Percentiles rank a stretch among this genome's conserved stretches.
Conservation (phyloP, 2,888 invertebrate genomes). For the Hypolimnas misippus region DNA sequence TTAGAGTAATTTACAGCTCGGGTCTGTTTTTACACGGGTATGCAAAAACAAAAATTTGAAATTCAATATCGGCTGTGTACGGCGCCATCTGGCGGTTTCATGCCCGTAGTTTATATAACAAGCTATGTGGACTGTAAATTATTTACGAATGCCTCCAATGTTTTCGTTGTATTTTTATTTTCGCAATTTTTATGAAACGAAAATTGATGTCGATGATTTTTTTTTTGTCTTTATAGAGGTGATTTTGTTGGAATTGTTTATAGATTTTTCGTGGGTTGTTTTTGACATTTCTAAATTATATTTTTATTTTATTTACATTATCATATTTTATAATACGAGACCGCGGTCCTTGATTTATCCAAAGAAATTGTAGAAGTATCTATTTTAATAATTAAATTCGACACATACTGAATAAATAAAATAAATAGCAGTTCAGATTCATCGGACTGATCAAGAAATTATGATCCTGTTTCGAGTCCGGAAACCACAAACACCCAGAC, state of each 20-base stretch:
- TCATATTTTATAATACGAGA: neutral
- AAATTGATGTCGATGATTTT: neutral
- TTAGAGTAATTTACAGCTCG: constrained; percentile 24
- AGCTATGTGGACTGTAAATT: constrained; percentile 19
- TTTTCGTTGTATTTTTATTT: neutral
- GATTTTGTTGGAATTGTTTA: no score
- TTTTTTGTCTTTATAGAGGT: neutral
- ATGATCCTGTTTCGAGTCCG: no score
- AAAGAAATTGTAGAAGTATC: no score
- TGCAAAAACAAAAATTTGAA: constrained; percentile 59
- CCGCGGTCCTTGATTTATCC: no score
- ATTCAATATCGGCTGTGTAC: constrained; percentile 54
- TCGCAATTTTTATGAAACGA: neutral
- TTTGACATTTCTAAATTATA: neutral
- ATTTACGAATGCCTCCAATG: constrained; percentile 13
- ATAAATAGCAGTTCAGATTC: no score
- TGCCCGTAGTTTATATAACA: constrained; percentile 37
- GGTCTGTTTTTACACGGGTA: constrained; percentile 48
- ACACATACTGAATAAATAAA: no score
- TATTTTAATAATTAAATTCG: no score
- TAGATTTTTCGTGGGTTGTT: neutral
- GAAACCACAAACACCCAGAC: no score
- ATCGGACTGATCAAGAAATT: no score
- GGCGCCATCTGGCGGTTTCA: constrained; percentile 49
- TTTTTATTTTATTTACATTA: neutral